Evolutionary conservation across 2,888 invertebrate genomes (phyloP), one percentile per base, ranked within the genome.

Genomic region (Mythimna ferrago): DNA sequence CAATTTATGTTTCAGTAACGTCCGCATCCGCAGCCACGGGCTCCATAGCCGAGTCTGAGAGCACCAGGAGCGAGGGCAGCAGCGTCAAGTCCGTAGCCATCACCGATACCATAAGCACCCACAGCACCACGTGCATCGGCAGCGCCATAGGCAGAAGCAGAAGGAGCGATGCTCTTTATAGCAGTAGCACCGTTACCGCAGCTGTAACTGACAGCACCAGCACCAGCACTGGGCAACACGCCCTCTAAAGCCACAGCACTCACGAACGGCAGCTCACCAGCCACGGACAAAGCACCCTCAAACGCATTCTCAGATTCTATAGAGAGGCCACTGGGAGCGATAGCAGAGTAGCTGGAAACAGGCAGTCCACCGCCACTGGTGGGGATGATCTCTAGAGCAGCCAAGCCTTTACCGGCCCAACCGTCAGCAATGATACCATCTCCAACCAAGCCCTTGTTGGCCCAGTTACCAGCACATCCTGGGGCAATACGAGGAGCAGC

Each of bases 241-340:
- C 1, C 38, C 9, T 38, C 38, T 9, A 38, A 38, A 38, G 38
- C 38, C 38, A 38, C 38, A 9, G 38, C 38, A 38, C 38, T 38
- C 9, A 38, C 38, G 9, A 38, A 38, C 38, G 38, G 38, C 38
- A 38, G 38, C 38, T 38, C 38, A 10, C 38, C 38, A 38, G 38
- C 38, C 9, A 38, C 38, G 38, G 9, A 38, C 38, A 38, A 9
- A 38, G 38, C 38, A 38, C 38, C 38, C 38, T 38, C 38, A 38
- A 38, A 38, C 38, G 38, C 38, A 38, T 38, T 38, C 38, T 54
- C 78, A 74, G 60, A 73, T 71, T 56, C 81, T 14, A 85, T 53
- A 19, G 80, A 75, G 35, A 84, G 61, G 2, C 80, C 84, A n/a
- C 32, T 69, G 38, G 84, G 84, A 26, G 72, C 61, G 19, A 73